Percentiles rank a stretch among this genome's conserved stretches.
phyloP scores from a whole-genome alignment of 2,113 vertebrate genomes.

The Calypte anna region DNA sequence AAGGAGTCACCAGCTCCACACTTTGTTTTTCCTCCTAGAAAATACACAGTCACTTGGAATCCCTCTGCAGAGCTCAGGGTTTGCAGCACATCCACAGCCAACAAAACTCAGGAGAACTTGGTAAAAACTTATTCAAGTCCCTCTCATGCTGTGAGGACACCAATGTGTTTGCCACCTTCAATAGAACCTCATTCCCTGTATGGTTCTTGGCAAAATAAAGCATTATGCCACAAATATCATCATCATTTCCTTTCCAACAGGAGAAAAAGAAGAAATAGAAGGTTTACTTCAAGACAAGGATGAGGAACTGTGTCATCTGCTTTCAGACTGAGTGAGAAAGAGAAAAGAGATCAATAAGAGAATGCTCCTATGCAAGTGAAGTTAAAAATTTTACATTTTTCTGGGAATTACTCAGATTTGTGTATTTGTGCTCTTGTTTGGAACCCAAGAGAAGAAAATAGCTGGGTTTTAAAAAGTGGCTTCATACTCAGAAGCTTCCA shows the following conservation, averaged over 20 bases:
- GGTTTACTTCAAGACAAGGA: neutral
- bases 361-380: neutral
- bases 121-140: neutral
- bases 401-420: neutral
- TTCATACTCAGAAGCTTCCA: neutral
- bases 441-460: neutral
- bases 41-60: neutral
- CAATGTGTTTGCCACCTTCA: accelerated
- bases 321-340: neutral
- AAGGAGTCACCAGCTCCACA: neutral
- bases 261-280: neutral
- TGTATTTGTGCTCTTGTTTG: neutral
- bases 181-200: neutral
- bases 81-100: neutral
- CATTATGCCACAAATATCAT: neutral
- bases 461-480: neutral
- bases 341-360: neutral
- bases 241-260: neutral
- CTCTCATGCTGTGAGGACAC: neutral
- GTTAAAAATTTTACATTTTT: neutral
- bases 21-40: neutral
- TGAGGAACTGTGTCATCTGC: neutral
- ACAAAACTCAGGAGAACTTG: neutral
- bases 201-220: neutral
- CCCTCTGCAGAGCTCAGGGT: neutral